Base-by-base conservation (phyloP, 2,797 vertebrate species). In the Notolepis coatsorum region DNA sequence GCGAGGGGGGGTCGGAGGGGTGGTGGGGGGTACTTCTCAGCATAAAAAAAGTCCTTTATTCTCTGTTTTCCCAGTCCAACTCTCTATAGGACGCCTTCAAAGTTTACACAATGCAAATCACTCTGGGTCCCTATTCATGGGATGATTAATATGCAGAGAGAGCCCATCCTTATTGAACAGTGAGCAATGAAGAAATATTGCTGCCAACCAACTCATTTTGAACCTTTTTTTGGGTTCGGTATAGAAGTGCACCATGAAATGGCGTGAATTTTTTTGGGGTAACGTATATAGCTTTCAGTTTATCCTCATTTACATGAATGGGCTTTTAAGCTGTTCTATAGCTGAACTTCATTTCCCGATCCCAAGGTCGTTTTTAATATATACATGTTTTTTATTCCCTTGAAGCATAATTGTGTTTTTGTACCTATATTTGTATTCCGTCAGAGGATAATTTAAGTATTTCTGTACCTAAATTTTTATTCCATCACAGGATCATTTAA, bases 91-190 rank as follows among this genome's bases (percentile, higher is more conserved):
- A 88, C 77, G 89, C 90, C 93, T 81, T 90, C 88, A 67, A 85
- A 83, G 88, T 88, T 87, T 48, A 75, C 92, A 95, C 95, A 95
- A 96, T 94, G 93, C 92, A 93, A 93, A 95, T 92, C 89, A 94
- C 92, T 90, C 88, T 74, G 64, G 86, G 90, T 85, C 80, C 79
- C 93, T 82, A 95, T 97, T 96, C 94, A 96, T 78, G 82, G 76
- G 17, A 82, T 94, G 92, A 97, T 98, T 96, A 97, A 96, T 89
- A 97, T 98, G 95, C 96, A 95, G 80, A 91, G 93, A 85, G 92
- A 73, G 92, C 74, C 87, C 89, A 81, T 82, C 85, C 90, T 90
- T 84, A 90, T 92, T 89, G 80, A 85, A 87, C 80, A 82, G 73
- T 75, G 76, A 78, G 75, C 65, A 61, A 71, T 68, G 68, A 66